Evolutionary conservation across 37 sponge, comb jelly and placozoan species (phyloP).

Genomic region (Chondrilla cf. caribensis): DNA sequence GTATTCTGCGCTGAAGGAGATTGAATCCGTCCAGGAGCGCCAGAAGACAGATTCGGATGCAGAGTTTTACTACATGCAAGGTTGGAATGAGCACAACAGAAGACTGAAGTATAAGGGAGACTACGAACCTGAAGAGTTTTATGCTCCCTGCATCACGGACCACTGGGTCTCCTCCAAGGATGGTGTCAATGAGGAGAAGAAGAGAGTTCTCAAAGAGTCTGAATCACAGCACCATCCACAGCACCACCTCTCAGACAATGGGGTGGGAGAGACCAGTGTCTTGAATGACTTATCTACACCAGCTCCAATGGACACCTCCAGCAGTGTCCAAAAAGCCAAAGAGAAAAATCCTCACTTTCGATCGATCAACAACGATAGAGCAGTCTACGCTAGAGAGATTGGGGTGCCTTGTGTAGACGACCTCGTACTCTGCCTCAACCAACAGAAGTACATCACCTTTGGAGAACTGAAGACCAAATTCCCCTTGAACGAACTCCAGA

Average conservation of each 20-base stretch:
- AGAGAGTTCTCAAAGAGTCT: not conserved
- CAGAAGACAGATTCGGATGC: slow-evolving; percentile 52
- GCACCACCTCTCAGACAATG: not conserved
- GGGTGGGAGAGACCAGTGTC: not conserved
- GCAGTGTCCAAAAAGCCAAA: not conserved
- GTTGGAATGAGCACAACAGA: slow-evolving; percentile 77
- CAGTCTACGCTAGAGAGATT: slow-evolving; percentile 1
- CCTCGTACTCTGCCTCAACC: slow-evolving; percentile 64
- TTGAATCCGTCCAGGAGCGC: slow-evolving; percentile 60
- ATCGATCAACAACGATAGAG: slow-evolving; percentile 25
- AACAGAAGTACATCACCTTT: slow-evolving; percentile 42
- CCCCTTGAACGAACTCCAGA: slow-evolving; percentile 15
- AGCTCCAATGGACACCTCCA: not conserved
- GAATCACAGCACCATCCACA: too few relatives aligned
- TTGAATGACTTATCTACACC: not conserved
- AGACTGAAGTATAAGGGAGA: slow-evolving; percentile 87
- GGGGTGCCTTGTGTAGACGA: slow-evolving; percentile 28
- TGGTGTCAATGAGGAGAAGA: slow-evolving; percentile 43
- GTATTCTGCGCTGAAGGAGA: slow-evolving; percentile 89
- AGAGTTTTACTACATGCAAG: slow-evolving; percentile 87
- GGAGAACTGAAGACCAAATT: slow-evolving; percentile 36
- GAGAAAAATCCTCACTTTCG: not conserved
- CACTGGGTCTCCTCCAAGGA: slow-evolving; percentile 60
- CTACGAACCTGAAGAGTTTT: slow-evolving; percentile 83
- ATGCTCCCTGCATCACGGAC: slow-evolving; percentile 66